Percentiles rank a stretch among this genome's conserved stretches.
These are phyloP conservation scores for Stegostoma tigrinum DNA, from an alignment of 2,113 vertebrate genomes.

Conservation along the genomic window DNA sequence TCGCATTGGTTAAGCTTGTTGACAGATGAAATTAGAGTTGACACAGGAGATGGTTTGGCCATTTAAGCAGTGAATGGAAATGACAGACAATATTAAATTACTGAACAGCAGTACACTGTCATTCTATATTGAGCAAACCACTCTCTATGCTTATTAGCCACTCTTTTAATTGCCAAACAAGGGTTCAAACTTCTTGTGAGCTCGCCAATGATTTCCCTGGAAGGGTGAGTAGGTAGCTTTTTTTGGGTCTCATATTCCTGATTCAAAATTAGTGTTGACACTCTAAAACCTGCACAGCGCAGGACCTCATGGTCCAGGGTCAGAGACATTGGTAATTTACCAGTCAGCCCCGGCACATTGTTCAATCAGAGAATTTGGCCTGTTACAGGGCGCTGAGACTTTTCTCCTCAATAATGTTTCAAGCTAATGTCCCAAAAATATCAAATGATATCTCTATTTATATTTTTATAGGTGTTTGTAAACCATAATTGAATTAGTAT, in stretches of 20 bases:
- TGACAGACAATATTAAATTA: neutral
- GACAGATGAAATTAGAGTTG: neutral
- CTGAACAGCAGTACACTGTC: neutral
- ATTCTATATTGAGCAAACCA: neutral
- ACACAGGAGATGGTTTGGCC: neutral
- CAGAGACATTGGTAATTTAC: neutral
- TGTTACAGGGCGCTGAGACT: neutral
- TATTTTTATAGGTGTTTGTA: too few species aligned
- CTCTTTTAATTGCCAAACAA: neutral
- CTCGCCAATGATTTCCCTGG: neutral
- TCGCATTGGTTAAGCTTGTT: neutral
- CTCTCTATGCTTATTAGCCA: neutral
- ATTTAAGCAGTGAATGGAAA: neutral
- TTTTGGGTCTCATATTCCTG: neutral
- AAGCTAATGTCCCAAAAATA: neutral
- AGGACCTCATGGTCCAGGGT: neutral
- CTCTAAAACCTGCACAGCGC: neutral
- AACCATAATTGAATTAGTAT: too few species aligned
- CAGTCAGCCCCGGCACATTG: neutral
- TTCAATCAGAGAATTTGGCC: neutral
- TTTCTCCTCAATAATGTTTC: neutral
- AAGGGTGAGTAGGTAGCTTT: neutral
- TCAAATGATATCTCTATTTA: too few species aligned
- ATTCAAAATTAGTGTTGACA: neutral
- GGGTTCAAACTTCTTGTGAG: neutral